Evolutionary conservation across 2,888 invertebrate genomes (phyloP), one percentile per base, ranked within the genome.

Genomic region (Drosophila siamana): DNA sequence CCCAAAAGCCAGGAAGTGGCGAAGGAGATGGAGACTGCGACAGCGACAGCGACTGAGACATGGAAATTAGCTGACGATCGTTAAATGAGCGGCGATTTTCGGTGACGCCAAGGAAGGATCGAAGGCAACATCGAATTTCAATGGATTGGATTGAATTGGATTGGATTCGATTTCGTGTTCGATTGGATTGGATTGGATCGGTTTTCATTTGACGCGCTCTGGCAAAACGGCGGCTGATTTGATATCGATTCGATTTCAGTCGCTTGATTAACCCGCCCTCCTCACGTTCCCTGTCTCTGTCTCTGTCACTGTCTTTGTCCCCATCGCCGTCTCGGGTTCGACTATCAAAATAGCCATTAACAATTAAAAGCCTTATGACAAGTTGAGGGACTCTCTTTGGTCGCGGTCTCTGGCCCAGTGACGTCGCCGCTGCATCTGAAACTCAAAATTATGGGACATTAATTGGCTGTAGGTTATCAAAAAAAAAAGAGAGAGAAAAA

Each of bases 371-470:
- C 56, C 74, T 80, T 83, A 88, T 88, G 85, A 87, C 82, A 83
- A 78, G 73, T 86, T 84, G 69, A 51, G 78, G 57, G 55, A 70
- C 54, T 15, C 70, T 51, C 46, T 50, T 30, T 33, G n/a, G 24
- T 26, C 33, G 15, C 41, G 15, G 38, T 47, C 19, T 15, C 43
- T 44, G 38, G 54, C 40, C 63, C 44, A 69, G 61, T 43, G 16
- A 59, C 60, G 59, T 64, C 54, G 52, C 33, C 43, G 26, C 33
- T 43, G 47, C 50, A 73, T 73, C 69, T 62, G 63, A 61, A 62
- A 68, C 74, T 69, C 61, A 76, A 90, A 90, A 86, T 83, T 90
- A 90, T 90, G 88, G 78, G 89, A 90, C 90, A 90, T 89, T 90
- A 90, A 90, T 90, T 88, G 89, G 83, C 80, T 66, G 54, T 66